Percentiles rank a stretch among this genome's conserved stretches.
Conservation (phyloP, 2,888 invertebrate species). For the Hylaea fasciaria region DNA sequence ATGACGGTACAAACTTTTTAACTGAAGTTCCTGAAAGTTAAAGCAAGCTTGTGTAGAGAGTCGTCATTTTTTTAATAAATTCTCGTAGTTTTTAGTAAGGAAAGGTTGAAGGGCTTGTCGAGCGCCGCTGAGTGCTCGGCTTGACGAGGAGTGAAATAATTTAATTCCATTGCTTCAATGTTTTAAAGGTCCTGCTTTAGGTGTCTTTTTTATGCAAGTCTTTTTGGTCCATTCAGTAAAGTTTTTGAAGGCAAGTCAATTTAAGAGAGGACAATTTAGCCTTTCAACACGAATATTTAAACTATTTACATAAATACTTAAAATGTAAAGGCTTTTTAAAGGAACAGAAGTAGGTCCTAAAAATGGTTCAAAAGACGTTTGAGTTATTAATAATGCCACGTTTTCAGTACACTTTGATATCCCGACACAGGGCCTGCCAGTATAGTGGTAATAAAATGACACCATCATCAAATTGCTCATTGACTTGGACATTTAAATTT, state of each 20-base stretch:
- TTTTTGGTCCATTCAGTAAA: conserved; percentile 6
- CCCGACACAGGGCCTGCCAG: too few species aligned
- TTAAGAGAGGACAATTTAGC: background rate
- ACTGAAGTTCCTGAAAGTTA: conserved; percentile 42
- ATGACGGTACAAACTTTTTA: conserved; percentile 37
- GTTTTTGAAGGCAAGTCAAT: background rate
- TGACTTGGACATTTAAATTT: too few species aligned
- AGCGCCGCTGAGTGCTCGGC: conserved; percentile 48
- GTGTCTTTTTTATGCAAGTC: conserved; percentile 10
- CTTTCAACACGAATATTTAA: too few species aligned
- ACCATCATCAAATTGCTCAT: too few species aligned
- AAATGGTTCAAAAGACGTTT: too few species aligned
- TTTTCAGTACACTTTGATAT: too few species aligned
- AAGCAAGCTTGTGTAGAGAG: conserved; percentile 41
- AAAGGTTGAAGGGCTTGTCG: conserved; percentile 44
- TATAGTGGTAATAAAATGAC: too few species aligned
- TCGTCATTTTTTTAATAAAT: conserved; percentile 43
- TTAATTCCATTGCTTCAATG: conserved; percentile 35
- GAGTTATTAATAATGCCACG: too few species aligned
- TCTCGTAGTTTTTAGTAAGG: conserved; percentile 49
- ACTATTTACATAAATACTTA: too few species aligned
- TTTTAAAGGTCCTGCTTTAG: conserved; percentile 20
- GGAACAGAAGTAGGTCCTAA: too few species aligned
- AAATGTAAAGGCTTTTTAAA: too few species aligned
- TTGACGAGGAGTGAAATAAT: conserved; percentile 47